Conservation (phyloP, 2,888 invertebrate genomes). For the Pachymerium ferrugineum region DNA sequence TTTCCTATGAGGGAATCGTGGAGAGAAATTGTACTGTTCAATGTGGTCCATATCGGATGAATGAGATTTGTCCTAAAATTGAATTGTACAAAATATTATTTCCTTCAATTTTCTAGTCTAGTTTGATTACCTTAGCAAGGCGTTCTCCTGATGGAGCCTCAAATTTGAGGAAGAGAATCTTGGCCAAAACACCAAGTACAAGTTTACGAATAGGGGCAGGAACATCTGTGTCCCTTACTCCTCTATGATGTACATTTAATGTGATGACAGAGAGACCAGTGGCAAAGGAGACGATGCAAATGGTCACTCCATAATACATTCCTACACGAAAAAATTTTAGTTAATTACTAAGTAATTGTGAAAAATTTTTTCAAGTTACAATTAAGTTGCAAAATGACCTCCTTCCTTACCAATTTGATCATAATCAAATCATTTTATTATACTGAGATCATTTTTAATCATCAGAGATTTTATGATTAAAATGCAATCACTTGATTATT, state of each 20-base stretch:
- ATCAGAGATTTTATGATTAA: too few species aligned
- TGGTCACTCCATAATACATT: conserved; percentile 74
- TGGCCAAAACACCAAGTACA: conserved; percentile 68
- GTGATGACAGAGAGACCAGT: conserved; percentile 77
- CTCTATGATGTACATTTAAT: conserved; percentile 77
- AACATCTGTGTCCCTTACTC: conserved; percentile 71
- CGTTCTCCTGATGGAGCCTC: conserved; percentile 48
- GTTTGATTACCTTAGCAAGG: conserved; percentile 38
- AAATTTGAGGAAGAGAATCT: conserved; percentile 66
- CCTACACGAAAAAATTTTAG: conserved; percentile 53
- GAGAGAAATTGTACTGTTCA: conserved; percentile 40
- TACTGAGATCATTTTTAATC: too few species aligned
- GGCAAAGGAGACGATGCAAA: conserved; percentile 72
- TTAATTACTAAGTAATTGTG: neutral
- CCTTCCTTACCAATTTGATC: too few species aligned
- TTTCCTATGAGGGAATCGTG: conserved; percentile 39
- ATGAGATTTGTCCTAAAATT: conserved; percentile 26
- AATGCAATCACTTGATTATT: too few species aligned
- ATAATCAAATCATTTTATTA: too few species aligned
- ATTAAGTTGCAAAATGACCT: too few species aligned
- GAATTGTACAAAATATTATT: too few species aligned
- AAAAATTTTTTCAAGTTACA: too few species aligned
- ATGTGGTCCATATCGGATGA: conserved; percentile 39
- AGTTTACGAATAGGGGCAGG: conserved; percentile 64
- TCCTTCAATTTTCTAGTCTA: too few species aligned